Base-by-base conservation (phyloP, 2,888 invertebrate species). In the Drosophila leonis region DNA sequence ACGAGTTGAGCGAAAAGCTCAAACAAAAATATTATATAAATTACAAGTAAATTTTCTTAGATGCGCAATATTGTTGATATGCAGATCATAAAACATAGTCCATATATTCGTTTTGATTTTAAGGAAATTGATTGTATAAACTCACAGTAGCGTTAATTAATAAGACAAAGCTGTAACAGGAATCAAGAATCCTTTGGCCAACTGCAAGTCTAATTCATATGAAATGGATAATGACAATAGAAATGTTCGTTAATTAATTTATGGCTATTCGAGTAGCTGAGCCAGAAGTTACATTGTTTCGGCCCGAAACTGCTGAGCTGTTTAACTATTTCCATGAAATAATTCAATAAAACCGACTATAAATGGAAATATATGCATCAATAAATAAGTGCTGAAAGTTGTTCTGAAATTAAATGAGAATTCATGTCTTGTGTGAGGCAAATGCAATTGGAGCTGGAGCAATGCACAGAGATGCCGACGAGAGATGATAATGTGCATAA, bases 321-420 rank as follows among this genome's bases (percentile, higher is more conserved):
- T 31, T 49, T 49, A 49, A 49, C 46, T 31, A 49, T 49, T 49
- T 31, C 9, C 29, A 13, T 8, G 29, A 33, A 33, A 31, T 54
- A 37, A 54, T 37, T 54, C n/a, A 54, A 54, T 39, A 7, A 27
- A 15, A 13, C 27, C 12, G 13, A n/a, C n/a, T 27, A 24, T 20
- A 9, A n/a, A 31, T 42, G 49, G 29, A 67, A 67, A 7, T 52
- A 18, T 42, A 15, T 42, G 52, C 42, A 33, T 66, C 29, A 52
- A 44, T 52, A 52, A 44, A 54, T 54, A 54, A 65, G 35, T 68
- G 35, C 67, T 37, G 35, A 54, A 67, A 67, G 65, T 67, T 42
- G 31, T 35, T 27, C 42, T 51, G 54, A 52, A 37, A 65, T 65
- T 37, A 67, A 65, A 49, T 49, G 48, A 49, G n/a, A 49, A 31